Evolutionary conservation across 2,888 invertebrate genomes (phyloP).

Genomic region (Sepiola atlantica): DNA sequence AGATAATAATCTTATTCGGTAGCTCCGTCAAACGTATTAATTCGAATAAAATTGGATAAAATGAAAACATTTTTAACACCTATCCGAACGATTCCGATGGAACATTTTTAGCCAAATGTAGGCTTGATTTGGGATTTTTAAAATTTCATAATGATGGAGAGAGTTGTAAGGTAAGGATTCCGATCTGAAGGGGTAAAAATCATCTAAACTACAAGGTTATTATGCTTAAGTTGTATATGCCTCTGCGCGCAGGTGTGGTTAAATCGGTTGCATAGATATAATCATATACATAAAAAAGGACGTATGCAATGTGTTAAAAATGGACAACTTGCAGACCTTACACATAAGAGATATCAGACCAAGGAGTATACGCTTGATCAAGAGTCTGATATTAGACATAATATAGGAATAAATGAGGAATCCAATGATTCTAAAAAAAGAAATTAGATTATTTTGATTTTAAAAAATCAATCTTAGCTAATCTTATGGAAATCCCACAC

Average conservation of each 20-base stretch:
- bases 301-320: background rate
- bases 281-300: background rate
- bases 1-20: too few species aligned
- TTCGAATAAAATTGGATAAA: too few species aligned
- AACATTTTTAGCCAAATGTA: slow-evolving; percentile 32
- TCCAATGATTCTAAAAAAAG: too few species aligned
- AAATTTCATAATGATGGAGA: background rate
- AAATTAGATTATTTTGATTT: too few species aligned
- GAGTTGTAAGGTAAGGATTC: background rate
- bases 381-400: background rate
- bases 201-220: background rate
- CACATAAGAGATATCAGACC: background rate
- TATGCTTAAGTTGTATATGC: background rate
- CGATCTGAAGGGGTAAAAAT: too few species aligned
- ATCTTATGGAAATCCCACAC: too few species aligned
- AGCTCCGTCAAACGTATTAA: too few species aligned
- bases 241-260: background rate
- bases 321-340: background rate
- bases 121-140: background rate
- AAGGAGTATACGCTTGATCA: background rate
- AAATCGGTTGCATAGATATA: background rate
- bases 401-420: background rate
- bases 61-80: background rate
- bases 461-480: too few species aligned
- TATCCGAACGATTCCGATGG: background rate